phyloP scores from a whole-genome alignment of 2,797 vertebrate species.

The Hippopotamyrus pictus region DNA sequence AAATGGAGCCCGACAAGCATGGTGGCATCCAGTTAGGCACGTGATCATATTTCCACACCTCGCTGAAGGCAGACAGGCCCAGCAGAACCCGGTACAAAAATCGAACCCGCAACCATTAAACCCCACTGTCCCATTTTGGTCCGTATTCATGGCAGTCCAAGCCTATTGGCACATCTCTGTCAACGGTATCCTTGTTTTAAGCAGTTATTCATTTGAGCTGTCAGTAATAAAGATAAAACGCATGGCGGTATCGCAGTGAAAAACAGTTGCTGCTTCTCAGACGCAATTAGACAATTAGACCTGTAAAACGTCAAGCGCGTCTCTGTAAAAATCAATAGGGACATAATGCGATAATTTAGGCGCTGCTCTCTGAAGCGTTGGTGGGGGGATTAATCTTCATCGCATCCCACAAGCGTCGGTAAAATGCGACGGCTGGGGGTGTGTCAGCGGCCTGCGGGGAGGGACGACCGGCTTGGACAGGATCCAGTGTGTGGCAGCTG shows the following conservation, averaged over 20 bases:
- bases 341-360: not conserved
- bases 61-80: not conserved
- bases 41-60: not conserved
- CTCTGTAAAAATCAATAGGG: not conserved
- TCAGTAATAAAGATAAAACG: conserved; percentile 1
- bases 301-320: not conserved
- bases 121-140: not conserved
- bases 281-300: not conserved
- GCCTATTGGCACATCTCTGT: not conserved
- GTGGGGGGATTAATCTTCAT: not conserved
- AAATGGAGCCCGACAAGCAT: not conserved
- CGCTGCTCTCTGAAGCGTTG: not conserved
- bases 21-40: not conserved
- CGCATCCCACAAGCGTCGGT: not conserved
- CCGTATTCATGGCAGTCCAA: not conserved
- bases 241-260: not conserved
- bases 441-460: not conserved
- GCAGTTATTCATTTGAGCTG: not conserved
- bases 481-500: not conserved
- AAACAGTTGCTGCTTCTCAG: not conserved
- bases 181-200: not conserved
- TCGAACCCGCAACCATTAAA: not conserved
- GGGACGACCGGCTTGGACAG: not conserved
- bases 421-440: not conserved
- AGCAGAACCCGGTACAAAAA: not conserved